A percentile compares a stretch with the other conserved stretches of the same genome.
Conservation (phyloP, 1,140 invertebrate genomes). For the Eulimnadia texana region DNA sequence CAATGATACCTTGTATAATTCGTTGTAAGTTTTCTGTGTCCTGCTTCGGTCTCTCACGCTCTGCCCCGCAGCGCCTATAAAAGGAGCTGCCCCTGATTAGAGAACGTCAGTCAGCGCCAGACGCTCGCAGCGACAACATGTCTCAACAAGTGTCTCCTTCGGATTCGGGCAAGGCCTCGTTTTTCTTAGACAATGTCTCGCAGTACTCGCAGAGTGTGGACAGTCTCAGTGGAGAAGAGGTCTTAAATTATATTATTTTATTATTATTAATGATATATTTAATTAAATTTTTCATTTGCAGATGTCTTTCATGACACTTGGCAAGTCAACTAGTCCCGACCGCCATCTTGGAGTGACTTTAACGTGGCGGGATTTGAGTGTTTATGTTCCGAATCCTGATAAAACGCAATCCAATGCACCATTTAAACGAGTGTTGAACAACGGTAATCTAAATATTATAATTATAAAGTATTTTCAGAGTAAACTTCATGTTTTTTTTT, state of each 20-base stretch:
- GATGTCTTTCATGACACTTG: not conserved
- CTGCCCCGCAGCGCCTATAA: no score
- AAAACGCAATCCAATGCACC: conserved; percentile 17
- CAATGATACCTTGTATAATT: no score
- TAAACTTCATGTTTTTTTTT: conserved; percentile 19
- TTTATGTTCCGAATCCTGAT: conserved; percentile 34
- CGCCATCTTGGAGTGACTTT: conserved; percentile 38
- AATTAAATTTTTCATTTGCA: not conserved
- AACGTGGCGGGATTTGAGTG: conserved; percentile 55
- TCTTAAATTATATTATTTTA: not conserved
- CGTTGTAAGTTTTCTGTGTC: no score
- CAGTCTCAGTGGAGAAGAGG: not conserved
- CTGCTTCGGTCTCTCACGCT: no score
- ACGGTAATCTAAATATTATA: conserved; percentile 34
- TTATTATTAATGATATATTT: not conserved
- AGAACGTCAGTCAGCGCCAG: no score
- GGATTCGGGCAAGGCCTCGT: not conserved
- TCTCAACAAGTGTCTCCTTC: not conserved
- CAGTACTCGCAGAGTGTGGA: not conserved
- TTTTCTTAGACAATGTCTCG: not conserved
- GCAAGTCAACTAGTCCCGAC: not conserved
- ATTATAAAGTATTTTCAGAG: conserved; percentile 11
- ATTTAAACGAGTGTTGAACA: conserved; percentile 52
- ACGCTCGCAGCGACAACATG: no score
- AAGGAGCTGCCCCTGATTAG: no score